Conservation (phyloP, 2,113 vertebrate genomes). For the western clawed frog (Xenopus tropicalis) region UCB_Xtro_10.0 CM004448.2:109872001-109872500, state of each 20-base stretch:
- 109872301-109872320: too few species aligned
- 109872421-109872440: slow-evolving; percentile 40
- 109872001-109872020: too few species aligned
- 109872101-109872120: too few species aligned
- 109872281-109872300: too few species aligned
- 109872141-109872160: neutral
- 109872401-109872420: neutral
- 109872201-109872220: neutral
- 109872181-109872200: neutral
- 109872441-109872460: slow-evolving; percentile 39
- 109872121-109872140: too few species aligned
- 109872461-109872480: slow-evolving; percentile 15
- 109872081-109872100: too few species aligned
- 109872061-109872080: too few species aligned
- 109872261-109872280: too few species aligned
- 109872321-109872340: neutral
- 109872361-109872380: slow-evolving; percentile 38
- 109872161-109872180: neutral
- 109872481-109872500: slow-evolving; percentile 39
- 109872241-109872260: neutral
- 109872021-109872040: too few species aligned
- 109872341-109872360: neutral
- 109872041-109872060: too few species aligned
- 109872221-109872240: neutral
- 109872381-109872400: neutral